Conservation (phyloP, 2,888 invertebrate species). For the Hypolimnas misippus region DNA sequence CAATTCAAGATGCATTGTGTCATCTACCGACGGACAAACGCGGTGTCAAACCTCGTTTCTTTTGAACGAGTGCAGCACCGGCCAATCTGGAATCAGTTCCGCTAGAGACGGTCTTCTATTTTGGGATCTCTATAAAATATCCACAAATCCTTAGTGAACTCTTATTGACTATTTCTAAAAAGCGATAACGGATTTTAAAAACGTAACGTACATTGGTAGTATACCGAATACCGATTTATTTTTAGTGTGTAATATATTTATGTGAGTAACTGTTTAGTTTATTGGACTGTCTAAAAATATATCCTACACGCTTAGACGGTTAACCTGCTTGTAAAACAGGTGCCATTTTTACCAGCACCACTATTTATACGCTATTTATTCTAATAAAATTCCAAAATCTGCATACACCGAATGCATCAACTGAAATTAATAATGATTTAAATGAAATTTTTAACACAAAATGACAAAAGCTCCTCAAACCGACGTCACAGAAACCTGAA, state of each 20-base stretch:
- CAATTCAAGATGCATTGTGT: constrained; percentile 77
- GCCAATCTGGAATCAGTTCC: constrained; percentile 98
- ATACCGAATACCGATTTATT: background rate
- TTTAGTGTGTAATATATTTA: background rate
- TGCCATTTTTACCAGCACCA: constrained; percentile 16
- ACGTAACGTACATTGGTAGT: background rate
- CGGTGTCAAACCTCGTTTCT: constrained; percentile 92
- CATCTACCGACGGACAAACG: constrained; percentile 62
- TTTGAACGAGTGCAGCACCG: constrained; percentile 92
- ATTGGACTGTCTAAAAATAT: background rate
- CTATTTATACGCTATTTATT: constrained; percentile 7
- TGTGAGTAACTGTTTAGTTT: background rate
- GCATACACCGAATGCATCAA: constrained; percentile 78
- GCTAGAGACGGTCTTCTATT: constrained; percentile 94
- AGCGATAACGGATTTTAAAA: constrained; percentile 15
- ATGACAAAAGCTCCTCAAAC: constrained; percentile 80
- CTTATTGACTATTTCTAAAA: constrained; percentile 30
- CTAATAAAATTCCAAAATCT: constrained; percentile 70
- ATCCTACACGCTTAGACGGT: background rate
- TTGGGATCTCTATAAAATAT: constrained; percentile 81
- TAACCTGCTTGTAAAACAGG: background rate
- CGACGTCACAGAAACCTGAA: constrained; percentile 77
- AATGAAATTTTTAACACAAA: constrained; percentile 55
- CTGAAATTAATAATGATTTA: constrained; percentile 74
- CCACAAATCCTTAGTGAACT: constrained; percentile 63